These are phyloP conservation scores for Mactra quadrangularis DNA, from an alignment of 1,140 invertebrate species.

Conservation along the genomic window DNA sequence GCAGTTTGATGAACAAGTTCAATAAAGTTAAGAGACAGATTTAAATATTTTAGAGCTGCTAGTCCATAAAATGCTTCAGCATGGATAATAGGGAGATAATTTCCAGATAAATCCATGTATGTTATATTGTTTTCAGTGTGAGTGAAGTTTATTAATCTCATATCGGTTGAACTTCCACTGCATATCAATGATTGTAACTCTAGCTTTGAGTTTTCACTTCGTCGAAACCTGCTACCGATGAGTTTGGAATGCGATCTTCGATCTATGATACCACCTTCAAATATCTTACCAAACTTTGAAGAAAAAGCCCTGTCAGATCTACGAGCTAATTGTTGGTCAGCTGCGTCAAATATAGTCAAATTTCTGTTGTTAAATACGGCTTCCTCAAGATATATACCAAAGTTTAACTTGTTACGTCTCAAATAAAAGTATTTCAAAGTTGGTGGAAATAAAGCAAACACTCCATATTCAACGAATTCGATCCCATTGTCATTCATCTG, in stretches of 20 bases:
- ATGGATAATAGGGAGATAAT: slow-evolving; percentile 16
- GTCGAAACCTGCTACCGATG: background rate
- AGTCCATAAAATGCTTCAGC: background rate
- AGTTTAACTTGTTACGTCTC: slow-evolving; percentile 29
- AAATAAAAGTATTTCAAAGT: slow-evolving; percentile 19
- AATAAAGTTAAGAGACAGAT: slow-evolving; percentile 44
- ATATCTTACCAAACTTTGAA: background rate
- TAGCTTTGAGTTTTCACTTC: background rate
- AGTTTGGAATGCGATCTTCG: background rate
- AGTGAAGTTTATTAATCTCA: slow-evolving; percentile 11
- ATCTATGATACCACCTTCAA: background rate
- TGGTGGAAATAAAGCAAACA: slow-evolving; percentile 11
- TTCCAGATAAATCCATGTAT: slow-evolving; percentile 41
- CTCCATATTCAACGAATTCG: slow-evolving; percentile 22
- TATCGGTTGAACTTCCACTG: slow-evolving; percentile 7
- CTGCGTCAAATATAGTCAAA: slow-evolving; percentile 25
- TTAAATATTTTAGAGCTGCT: slow-evolving; percentile 4
- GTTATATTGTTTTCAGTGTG: slow-evolving; percentile 13
- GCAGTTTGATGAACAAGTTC: background rate
- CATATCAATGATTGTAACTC: slow-evolving; percentile 17
- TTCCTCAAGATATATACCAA: slow-evolving; percentile 1
- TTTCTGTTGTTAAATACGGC: slow-evolving; percentile 37
- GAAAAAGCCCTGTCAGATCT: slow-evolving; percentile 23
- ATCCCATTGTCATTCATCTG: slow-evolving; percentile 41
- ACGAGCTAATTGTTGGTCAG: slow-evolving; percentile 2